A percentile compares a stretch with the other conserved stretches of the same genome.
phyloP scores from a whole-genome alignment of 2,113 vertebrate species.

The Nipponia nippon region DNA sequence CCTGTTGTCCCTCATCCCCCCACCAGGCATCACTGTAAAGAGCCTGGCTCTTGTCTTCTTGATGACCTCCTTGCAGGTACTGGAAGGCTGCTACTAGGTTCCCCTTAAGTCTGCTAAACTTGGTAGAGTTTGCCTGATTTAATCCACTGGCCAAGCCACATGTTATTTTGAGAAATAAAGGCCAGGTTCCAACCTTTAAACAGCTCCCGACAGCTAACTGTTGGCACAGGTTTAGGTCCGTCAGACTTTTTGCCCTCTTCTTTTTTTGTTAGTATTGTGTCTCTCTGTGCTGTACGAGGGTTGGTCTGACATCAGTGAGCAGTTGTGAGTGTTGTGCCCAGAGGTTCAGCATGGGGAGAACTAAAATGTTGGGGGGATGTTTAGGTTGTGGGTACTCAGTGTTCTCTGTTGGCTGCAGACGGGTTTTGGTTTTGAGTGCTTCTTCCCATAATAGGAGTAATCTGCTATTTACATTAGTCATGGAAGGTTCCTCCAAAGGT shows the following conservation, averaged over 20 bases:
- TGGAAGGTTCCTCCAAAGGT: not conserved
- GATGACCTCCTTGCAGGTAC: not conserved
- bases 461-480: not conserved
- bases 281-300: rapidly evolving
- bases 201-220: not conserved
- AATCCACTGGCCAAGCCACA: not conserved
- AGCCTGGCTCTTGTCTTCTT: not conserved
- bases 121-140: not conserved
- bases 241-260: not conserved
- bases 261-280: not conserved
- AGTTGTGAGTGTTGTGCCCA: not conserved
- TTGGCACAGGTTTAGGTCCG: not conserved
- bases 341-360: not conserved
- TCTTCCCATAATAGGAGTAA: not conserved
- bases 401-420: not conserved
- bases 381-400: not conserved
- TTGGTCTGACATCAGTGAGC: not conserved
- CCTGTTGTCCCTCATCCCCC: rapidly evolving
- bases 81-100: not conserved
- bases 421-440: not conserved
- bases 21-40: not conserved
- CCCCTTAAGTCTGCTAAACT: not conserved
- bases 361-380: not conserved
- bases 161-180: not conserved
- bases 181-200: not conserved